Evolutionary conservation across 37 sponge, comb jelly and placozoan species (phyloP).

Genomic region (Axinella damicornis): DNA sequence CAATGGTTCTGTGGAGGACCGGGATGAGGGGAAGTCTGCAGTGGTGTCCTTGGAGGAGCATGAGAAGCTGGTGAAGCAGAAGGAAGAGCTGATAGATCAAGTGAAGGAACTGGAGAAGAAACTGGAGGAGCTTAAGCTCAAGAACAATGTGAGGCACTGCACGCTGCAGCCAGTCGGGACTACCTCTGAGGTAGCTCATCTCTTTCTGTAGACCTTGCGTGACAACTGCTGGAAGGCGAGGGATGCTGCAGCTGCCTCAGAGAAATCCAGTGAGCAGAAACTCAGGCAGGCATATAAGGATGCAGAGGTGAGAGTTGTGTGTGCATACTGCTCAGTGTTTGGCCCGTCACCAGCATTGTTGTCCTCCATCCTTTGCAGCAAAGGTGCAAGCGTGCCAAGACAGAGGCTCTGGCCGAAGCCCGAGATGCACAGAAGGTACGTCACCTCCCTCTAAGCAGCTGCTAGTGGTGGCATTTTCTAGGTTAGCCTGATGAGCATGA

Average conservation of each 20-base stretch:
- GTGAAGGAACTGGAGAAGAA: conserved; percentile 28
- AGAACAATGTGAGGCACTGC: conserved; percentile 45
- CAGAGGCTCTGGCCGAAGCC: conserved; percentile 12
- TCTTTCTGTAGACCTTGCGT: conserved; percentile 30
- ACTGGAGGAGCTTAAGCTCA: conserved; percentile 44
- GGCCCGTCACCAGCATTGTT: background rate
- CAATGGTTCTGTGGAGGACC: background rate
- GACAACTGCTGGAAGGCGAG: conserved; percentile 50
- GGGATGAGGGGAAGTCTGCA: no score
- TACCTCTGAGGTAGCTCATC: no score
- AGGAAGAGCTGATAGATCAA: conserved; percentile 6
- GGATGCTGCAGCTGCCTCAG: conserved; percentile 36
- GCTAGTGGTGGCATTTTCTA: no score
- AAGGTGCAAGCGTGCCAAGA: conserved; percentile 1
- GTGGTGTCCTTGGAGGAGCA: background rate
- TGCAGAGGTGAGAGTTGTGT: background rate
- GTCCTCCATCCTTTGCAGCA: background rate
- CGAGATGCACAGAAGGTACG: background rate
- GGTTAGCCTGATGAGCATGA: no score
- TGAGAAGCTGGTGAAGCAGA: conserved; percentile 17
- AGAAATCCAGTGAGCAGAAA: conserved; percentile 34
- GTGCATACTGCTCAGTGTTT: background rate
- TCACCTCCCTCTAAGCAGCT: no score
- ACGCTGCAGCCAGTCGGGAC: no score
- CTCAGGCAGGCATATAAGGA: conserved; percentile 12